Evolutionary conservation across 2,888 invertebrate genomes (phyloP).

Genomic region (Prosapia bicincta): DNA sequence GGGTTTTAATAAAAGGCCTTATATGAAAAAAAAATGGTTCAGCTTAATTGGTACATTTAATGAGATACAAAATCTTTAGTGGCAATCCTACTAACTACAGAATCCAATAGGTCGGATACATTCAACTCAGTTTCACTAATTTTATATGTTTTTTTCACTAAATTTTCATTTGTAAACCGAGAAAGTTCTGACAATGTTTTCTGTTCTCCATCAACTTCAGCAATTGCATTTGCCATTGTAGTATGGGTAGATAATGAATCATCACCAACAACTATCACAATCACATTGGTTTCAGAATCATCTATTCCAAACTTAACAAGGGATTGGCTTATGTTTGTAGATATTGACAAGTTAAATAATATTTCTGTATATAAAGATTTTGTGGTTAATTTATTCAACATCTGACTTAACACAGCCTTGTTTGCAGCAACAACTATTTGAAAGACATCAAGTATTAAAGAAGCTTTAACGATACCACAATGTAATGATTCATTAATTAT

Average conservation of each 20-base stretch:
- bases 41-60: constrained; percentile 36
- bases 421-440: constrained; percentile 65
- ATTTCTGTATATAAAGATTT: constrained; percentile 62
- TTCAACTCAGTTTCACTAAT: constrained; percentile 52
- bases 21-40: no score
- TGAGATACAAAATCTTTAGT: constrained; percentile 57
- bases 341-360: constrained; percentile 62
- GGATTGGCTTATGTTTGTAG: constrained; percentile 67
- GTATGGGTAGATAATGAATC: constrained; percentile 44
- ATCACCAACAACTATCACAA: constrained; percentile 48
- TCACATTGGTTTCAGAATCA: constrained; percentile 49
- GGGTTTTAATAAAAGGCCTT: no score
- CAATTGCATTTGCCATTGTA: constrained; percentile 36
- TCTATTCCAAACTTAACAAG: constrained; percentile 61
- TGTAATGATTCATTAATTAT: constrained; percentile 55
- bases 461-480: constrained; percentile 61
- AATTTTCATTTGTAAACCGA: constrained; percentile 49
- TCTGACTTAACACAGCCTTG: constrained; percentile 56
- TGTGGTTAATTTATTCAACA: constrained; percentile 53
- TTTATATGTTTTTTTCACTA: constrained; percentile 59
- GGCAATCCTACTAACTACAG: constrained; percentile 63
- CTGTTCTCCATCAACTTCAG: constrained; percentile 54
- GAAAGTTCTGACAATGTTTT: constrained; percentile 50
- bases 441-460: constrained; percentile 57
- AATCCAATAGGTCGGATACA: constrained; percentile 52